Evolutionary conservation across 2,888 invertebrate species (phyloP), one percentile per base, ranked within the genome.

Genomic region (Poecilus cupreus): DNA sequence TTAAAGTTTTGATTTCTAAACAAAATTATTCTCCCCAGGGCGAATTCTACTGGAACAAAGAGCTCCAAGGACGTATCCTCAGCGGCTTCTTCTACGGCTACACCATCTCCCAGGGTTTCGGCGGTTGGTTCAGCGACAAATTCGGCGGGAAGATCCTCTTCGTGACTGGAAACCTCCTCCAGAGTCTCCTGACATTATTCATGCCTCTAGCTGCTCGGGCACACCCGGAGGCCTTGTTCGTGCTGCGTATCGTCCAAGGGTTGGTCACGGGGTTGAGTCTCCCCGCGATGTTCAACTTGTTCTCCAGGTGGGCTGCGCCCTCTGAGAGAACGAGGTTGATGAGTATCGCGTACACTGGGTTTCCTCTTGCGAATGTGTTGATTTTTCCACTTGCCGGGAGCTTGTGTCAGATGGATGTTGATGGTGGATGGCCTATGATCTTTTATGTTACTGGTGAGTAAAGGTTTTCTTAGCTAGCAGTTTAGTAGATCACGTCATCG

Each of bases 391-490:
- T 93, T 20, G 90, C 92, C 2, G 92, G 91, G 20, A 88, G 90
- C 16, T 86, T 94, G 5, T 93, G 93, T 85, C 88, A 90, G 82
- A 90, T 90, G 79, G 91, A 90, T 1, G 89, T 90, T 83, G 89
- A 88, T 83, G 91, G 90, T 5, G 92, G 93, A 11, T 93, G 93
- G 93, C 90, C 91, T 1, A 89, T 90, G 8, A 91, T 92, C 3
- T 93, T 93, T 87, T 93, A 93, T 86, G 87, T 91, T 8, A 87
- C 92, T 75, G 91, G 91, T 89, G 86, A 84, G 77, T 57, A n/a
- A 18, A 57, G 2, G 18, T 20, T 3, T 18, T 18, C 16, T 51
- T n/a, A n/a, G n/a, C n/a, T n/a, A n/a, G n/a, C n/a, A n/a, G n/a
- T n/a, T n/a, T n/a, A n/a, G n/a, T n/a, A n/a, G n/a, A n/a, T n/a